Evolutionary conservation across 2,797 vertebrate species (phyloP), one percentile per base, ranked within the genome.

Genomic region (Lepus townsendii): DNA sequence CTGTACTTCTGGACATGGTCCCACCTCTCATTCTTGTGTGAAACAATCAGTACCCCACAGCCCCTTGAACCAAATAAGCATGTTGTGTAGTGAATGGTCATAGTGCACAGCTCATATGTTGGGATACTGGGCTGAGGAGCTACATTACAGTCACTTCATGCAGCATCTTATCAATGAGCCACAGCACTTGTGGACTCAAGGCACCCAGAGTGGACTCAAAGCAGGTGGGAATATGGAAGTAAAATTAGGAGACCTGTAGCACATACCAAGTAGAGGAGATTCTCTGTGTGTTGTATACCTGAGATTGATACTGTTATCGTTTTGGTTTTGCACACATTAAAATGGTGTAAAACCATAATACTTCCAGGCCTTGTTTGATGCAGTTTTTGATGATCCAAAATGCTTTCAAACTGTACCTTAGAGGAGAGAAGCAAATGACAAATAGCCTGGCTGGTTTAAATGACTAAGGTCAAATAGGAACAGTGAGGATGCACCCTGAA

Each of bases 101-200:
- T 1, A 0, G 27, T 0, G 4, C 24, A 20, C 22, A 8, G 35
- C 60, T 90, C 52, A 47, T 13, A 27, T 47, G 30, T 75, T 24
- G 57, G 9, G 84, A 38, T 22, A 14, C 0, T 5, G n/a, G 22
- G 9, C 4, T n/a, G 86, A 12, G n/a, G 26, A 42, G 32, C 50
- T 16, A 57, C 38, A 54, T 7, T 20, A 50, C 24, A 32, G 7
- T 26, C 3, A 60, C 65, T 62, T 63, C 20, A 5, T 3, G 2
- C 0, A 19, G 32, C 0, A 3, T 71, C 47, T 88, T 9, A 38
- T 68, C 32, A n/a, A 12, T 3, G 8, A 83, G 24, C 12, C 4
- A 13, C 2, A 20, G 3, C 9, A 2, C 20, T 30, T 30, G 42
- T 42, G 42, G 42, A 47, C 42, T 10, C 42, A 47, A 47, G 20